phyloP scores from a whole-genome alignment of 2,113 vertebrate species.

The Chascanopsetta lugubris region DNA sequence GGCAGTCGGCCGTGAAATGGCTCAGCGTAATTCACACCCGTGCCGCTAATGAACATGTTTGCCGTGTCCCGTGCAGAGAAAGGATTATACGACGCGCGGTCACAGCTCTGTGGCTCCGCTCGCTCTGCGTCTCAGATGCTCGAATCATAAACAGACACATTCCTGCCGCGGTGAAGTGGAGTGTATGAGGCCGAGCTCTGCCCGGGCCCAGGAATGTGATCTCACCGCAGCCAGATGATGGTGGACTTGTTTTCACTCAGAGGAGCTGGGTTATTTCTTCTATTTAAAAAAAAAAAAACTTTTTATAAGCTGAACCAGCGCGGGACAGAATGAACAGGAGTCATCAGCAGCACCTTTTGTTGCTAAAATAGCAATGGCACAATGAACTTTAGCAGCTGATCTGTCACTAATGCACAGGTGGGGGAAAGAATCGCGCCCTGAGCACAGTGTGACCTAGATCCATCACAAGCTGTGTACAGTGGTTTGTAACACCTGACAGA shows the following conservation, averaged over 20 bases:
- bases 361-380: constrained; percentile 22
- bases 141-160: constrained; percentile 67
- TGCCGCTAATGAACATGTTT: constrained; percentile 27
- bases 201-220: constrained; percentile 62
- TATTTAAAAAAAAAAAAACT: too few relatives aligned
- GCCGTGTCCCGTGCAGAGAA: constrained; percentile 45
- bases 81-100: constrained; percentile 27
- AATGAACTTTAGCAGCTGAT: constrained; percentile 33
- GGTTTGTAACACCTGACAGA: constrained; percentile 47
- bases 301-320: background rate
- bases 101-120: background rate
- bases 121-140: constrained; percentile 2
- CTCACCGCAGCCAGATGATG: constrained; percentile 20
- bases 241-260: constrained; percentile 5
- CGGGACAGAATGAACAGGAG: background rate
- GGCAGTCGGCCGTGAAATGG: constrained; percentile 4
- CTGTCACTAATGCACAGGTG: constrained; percentile 27
- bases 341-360: constrained; percentile 3
- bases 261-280: too few relatives aligned
- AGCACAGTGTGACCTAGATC: constrained; percentile 63
- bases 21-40: constrained; percentile 9
- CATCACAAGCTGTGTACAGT: constrained; percentile 35
- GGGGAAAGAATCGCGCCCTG: constrained; percentile 3
- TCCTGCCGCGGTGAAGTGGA: constrained; percentile 51
- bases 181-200: constrained; percentile 30